Conservation (phyloP, 2,113 vertebrate genomes). For the Motacilla alba region DNA sequence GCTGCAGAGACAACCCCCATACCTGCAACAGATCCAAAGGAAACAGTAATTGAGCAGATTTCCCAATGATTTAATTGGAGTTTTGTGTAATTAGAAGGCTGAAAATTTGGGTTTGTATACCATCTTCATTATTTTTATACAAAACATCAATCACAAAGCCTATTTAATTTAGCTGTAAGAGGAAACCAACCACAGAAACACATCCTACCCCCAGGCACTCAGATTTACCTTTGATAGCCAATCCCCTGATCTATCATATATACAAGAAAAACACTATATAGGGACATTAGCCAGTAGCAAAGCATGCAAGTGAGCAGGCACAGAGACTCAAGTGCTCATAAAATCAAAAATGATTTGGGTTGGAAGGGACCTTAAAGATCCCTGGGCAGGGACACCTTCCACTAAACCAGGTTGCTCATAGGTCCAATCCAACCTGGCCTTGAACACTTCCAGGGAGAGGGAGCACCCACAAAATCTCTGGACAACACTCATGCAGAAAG, state of each 20-base stretch:
- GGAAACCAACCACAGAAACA: not conserved
- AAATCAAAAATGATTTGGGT: not conserved
- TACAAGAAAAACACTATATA: not conserved
- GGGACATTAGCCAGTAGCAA: not conserved
- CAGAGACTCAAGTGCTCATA: not conserved
- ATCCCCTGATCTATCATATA: not conserved
- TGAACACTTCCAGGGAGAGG: not conserved
- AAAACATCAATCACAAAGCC: not conserved
- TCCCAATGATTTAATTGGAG: not conserved
- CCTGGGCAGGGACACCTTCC: not conserved
- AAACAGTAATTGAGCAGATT: not conserved
- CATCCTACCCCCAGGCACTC: not conserved
- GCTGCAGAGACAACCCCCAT: not conserved
- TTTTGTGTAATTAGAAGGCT: not conserved
- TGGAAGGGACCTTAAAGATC: not conserved
- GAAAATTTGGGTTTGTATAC: not conserved
- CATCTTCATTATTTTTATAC: not conserved
- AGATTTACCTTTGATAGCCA: not conserved
- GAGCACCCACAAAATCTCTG: not conserved
- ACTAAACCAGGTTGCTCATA: not conserved
- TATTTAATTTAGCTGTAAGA: not conserved
- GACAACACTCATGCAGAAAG: not conserved
- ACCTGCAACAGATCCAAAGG: not conserved
- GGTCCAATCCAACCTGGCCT: not conserved
- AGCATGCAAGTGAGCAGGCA: not conserved